Conservation (phyloP, 2,888 invertebrate genomes). For the Drosophila helvetica region DNA sequence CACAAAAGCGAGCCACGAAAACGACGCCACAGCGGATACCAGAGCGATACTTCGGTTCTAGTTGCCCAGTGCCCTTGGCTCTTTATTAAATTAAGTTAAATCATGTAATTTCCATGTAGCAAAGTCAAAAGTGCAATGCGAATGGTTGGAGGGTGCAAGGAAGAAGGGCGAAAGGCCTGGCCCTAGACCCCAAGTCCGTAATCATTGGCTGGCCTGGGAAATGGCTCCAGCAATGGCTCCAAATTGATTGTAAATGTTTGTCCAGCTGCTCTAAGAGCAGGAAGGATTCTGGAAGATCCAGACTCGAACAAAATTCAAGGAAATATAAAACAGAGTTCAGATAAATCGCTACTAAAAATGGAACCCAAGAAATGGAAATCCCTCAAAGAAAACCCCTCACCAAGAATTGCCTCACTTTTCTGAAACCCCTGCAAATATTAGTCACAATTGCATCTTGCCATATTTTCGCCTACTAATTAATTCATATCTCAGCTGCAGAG, state of each 20-base stretch:
- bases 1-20: constrained; percentile 74
- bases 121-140: constrained; percentile 77
- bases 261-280: constrained; percentile 26
- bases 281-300: not conserved
- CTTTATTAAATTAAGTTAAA: constrained; percentile 79
- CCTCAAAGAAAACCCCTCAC: no score
- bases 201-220: constrained; percentile 66
- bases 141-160: constrained; percentile 41
- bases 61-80: constrained; percentile 65
- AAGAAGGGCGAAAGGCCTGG: constrained; percentile 9
- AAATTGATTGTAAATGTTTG: constrained; percentile 76
- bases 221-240: constrained; percentile 31
- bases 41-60: constrained; percentile 22
- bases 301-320: no score
- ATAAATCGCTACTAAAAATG: not conserved
- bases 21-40: constrained; percentile 33
- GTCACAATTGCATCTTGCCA: constrained; percentile 1
- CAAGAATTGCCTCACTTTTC: not conserved
- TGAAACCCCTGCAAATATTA: constrained; percentile 2
- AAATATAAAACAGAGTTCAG: not conserved
- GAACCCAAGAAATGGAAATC: no score
- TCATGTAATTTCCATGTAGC: constrained; percentile 77
- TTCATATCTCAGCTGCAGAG: constrained; percentile 55
- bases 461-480: constrained; percentile 51
- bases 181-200: constrained; percentile 39